Conservation (phyloP, 2,113 vertebrate species). For the Eolophus roseicapilla region DNA sequence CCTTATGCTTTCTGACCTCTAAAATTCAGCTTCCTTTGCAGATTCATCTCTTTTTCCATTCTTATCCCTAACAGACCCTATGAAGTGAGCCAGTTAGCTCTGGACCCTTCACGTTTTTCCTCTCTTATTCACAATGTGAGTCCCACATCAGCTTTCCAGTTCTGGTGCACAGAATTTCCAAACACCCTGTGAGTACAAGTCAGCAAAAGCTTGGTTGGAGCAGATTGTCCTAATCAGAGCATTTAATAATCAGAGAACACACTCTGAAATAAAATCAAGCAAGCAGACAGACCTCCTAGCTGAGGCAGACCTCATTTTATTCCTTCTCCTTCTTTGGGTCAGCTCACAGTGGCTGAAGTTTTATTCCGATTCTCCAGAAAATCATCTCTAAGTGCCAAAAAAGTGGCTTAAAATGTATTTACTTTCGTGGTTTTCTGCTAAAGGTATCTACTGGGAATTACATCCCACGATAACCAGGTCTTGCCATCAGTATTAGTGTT, state of each 20-base stretch:
- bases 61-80: background rate
- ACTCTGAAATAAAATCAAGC: background rate
- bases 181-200: background rate
- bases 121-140: background rate
- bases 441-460: background rate
- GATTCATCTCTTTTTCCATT: slow-evolving; percentile 50
- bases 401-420: background rate
- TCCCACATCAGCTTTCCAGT: background rate
- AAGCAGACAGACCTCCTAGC: background rate
- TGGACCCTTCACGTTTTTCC: background rate
- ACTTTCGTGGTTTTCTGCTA: background rate
- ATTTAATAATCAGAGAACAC: background rate
- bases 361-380: background rate
- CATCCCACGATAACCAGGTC: background rate
- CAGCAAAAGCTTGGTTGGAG: background rate
- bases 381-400: background rate
- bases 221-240: background rate
- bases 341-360: background rate
- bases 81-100: background rate
- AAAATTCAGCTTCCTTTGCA: slow-evolving; percentile 57
- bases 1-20: slow-evolving; percentile 48
- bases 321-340: background rate
- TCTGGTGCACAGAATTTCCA: background rate
- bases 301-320: background rate
- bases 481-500: background rate